phyloP scores from a whole-genome alignment of 2,113 vertebrate species.

The Nannospalax galili region DNA sequence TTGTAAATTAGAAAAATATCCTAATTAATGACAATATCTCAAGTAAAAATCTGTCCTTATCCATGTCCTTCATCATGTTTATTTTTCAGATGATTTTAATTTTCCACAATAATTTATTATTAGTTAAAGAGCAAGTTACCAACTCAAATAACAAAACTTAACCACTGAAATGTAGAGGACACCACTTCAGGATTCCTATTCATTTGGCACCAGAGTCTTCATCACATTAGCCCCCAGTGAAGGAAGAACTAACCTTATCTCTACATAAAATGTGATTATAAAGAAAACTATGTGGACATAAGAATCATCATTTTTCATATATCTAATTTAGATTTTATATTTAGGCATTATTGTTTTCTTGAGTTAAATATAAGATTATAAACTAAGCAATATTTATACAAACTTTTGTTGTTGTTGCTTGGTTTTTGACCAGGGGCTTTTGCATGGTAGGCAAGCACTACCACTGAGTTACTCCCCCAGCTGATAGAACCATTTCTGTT shows the following conservation, averaged over 20 bases:
- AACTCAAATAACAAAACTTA: conserved; percentile 46
- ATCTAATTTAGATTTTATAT: neutral
- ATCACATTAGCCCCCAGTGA: neutral
- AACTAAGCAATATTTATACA: conserved; percentile 4
- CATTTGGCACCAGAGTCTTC: neutral
- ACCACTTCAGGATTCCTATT: neutral
- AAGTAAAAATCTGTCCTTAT: conserved; percentile 22
- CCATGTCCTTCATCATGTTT: conserved; percentile 29
- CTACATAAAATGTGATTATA: neutral
- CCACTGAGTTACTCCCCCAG: neutral
- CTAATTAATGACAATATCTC: conserved; percentile 23
- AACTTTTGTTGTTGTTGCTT: neutral
- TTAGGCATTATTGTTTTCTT: conserved; percentile 61
- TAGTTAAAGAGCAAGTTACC: conserved; percentile 19
- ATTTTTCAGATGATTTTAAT: neutral
- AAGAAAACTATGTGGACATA: conserved; percentile 21
- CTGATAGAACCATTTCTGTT: conserved; percentile 15
- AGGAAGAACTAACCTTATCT: neutral
- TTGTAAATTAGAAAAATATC: conserved; percentile 43
- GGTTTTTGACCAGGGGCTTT: neutral
- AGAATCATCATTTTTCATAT: conserved; percentile 56
- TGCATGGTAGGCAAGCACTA: neutral
- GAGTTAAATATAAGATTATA: conserved; percentile 57
- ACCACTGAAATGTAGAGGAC: neutral
- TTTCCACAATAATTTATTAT: conserved; percentile 22